phyloP scores from a whole-genome alignment of 2,888 invertebrate genomes.

The Pristionchus exspectatus region DNA sequence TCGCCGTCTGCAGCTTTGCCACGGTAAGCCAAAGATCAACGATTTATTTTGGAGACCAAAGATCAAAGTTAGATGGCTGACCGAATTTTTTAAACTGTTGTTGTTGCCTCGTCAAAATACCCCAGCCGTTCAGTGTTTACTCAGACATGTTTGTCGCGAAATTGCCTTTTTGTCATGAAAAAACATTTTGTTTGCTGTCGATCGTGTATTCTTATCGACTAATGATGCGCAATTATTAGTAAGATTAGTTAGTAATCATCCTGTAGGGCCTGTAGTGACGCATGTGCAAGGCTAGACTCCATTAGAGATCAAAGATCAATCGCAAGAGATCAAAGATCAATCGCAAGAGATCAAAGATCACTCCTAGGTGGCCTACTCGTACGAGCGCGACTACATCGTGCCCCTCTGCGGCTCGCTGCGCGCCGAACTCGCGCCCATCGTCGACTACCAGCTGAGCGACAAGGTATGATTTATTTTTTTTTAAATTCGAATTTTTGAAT shows the following conservation, averaged over 20 bases:
- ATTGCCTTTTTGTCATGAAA: no score
- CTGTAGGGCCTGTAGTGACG: background rate
- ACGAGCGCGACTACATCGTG: constrained; percentile 51
- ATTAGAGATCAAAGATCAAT: constrained; percentile 11
- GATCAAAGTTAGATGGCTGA: no score
- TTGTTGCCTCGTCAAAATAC: no score
- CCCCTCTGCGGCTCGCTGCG: background rate
- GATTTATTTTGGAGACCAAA: background rate
- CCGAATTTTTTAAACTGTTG: no score
- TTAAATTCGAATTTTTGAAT: background rate
- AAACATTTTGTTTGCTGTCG: no score
- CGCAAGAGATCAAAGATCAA: background rate
- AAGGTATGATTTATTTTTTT: constrained; percentile 3
- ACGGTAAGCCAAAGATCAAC: constrained; percentile 13
- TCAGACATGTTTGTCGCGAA: no score
- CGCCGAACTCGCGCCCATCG: constrained; percentile 53
- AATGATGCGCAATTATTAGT: no score
- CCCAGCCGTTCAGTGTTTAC: no score
- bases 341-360: background rate
- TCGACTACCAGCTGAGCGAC: constrained; percentile 52
- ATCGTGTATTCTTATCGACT: no score
- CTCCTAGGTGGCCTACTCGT: constrained; percentile 51
- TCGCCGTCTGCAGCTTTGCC: constrained; percentile 48
- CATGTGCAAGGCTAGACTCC: background rate
- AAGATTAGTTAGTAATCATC: no score